phyloP scores from a whole-genome alignment of 2,888 invertebrate species.

The Plagiodera versicolora region DNA sequence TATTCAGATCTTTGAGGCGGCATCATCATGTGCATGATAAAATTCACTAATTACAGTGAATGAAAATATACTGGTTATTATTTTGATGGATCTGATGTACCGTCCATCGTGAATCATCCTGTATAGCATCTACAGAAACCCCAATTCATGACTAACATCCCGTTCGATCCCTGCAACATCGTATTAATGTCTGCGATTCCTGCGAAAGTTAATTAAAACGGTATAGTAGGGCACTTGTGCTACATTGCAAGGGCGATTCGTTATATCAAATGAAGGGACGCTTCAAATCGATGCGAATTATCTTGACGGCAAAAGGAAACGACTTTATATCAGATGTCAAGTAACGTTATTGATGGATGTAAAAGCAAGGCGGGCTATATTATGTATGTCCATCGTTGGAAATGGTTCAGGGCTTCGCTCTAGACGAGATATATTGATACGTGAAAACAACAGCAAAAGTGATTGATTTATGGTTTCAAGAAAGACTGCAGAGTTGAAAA shows the following conservation, averaged over 20 bases:
- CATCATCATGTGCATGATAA: too few species aligned
- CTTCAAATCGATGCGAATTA: slow-evolving; percentile 20
- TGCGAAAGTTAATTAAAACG: slow-evolving; percentile 27
- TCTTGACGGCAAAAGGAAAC: slow-evolving; percentile 24
- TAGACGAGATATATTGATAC: too few species aligned
- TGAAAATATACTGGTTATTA: too few species aligned
- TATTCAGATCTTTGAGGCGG: too few species aligned
- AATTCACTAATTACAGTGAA: too few species aligned
- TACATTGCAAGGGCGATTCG: slow-evolving; percentile 30
- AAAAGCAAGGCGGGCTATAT: neutral
- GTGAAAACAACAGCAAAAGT: too few species aligned
- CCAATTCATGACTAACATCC: neutral
- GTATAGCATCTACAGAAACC: too few species aligned
- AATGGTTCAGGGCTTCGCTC: neutral
- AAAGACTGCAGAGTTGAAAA: too few species aligned
- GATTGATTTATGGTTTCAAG: too few species aligned
- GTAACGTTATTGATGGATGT: slow-evolving; percentile 17
- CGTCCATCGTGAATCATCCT: too few species aligned
- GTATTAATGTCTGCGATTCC: slow-evolving; percentile 19
- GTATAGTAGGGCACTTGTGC: slow-evolving; percentile 33
- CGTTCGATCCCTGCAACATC: neutral
- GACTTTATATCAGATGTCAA: slow-evolving; percentile 24
- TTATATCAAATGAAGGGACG: slow-evolving; percentile 34
- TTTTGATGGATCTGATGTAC: too few species aligned
- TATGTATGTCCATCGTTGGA: slow-evolving; percentile 3